Conservation (phyloP, 2,113 vertebrate genomes). For the Rhabdomys dilectus region DNA sequence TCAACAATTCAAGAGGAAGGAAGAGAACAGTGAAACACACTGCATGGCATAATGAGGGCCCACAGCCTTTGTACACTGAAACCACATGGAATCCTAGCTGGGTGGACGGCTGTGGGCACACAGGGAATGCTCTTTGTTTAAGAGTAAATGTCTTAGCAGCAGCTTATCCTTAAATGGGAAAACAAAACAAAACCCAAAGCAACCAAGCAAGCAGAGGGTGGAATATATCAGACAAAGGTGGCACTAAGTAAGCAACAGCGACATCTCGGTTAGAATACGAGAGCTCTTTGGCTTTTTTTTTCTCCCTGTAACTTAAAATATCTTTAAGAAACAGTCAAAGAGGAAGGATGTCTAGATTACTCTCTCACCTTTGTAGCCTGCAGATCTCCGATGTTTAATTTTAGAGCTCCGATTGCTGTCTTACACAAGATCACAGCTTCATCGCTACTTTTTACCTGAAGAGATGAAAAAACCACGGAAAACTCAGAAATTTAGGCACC, state of each 20-base stretch:
- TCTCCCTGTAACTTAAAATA: background rate
- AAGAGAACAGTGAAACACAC: background rate
- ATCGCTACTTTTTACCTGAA: constrained; percentile 96
- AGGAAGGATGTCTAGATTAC: rapidly evolving
- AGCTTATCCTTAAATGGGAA: background rate
- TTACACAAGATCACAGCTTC: constrained; percentile 98
- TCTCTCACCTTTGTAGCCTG: constrained; percentile 96
- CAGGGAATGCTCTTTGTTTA: background rate
- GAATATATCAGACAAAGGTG: background rate
- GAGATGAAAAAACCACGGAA: background rate
- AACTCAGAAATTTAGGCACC: rapidly evolving
- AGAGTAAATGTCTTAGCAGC: background rate
- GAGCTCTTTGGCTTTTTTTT: background rate
- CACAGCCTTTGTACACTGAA: rapidly evolving
- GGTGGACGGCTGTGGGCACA: background rate
- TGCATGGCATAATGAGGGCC: background rate
- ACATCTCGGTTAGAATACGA: rapidly evolving
- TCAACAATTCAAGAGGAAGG: background rate
- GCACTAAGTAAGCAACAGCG: background rate
- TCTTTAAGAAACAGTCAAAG: background rate
- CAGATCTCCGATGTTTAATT: constrained; percentile 96
- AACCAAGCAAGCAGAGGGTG: background rate
- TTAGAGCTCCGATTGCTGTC: constrained; percentile 95
- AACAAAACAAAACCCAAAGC: background rate
- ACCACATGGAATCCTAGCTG: background rate